Base-by-base conservation (phyloP, 2,888 invertebrate species). In the Tipula lateralis region DNA sequence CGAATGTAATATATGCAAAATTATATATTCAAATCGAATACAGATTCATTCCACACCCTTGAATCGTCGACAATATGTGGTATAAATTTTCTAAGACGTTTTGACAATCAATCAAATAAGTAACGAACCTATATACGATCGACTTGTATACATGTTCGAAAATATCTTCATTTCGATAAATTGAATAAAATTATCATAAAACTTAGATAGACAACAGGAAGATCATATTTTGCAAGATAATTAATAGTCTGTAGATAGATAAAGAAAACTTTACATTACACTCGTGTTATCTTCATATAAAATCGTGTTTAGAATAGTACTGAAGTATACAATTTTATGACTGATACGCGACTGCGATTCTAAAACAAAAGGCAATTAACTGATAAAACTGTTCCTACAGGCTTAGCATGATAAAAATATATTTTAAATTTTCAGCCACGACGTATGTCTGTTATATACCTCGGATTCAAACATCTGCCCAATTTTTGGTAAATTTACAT, bases 121-220 rank as follows among this genome's bases (percentile, higher is more conserved):
- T 7, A 19, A 16, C 19, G 16, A 44, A 44, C 16, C 44, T 16
- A 36, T 16, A 3, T 16, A 44, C 44, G 16, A 24, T 24, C 9
- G 1, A 24, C 19, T 9, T 16, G 6, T 16, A 44, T 16, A 44
- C n/a, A 44, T 5, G 66, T 66, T 24, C 12, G 24, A 66, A 24
- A 66, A 66, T 66, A 66, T 24, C 66, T 66, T 66, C 24, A 66
- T 66, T 66, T 19, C 24, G 66, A 66, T 66, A 66, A 66, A 66
- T 66, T 66, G 24, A 24, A 19, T 66, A 24, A 24, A 66, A 66
- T 66, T 66, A 66, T 12, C 66, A 66, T 66, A 66, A 66, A 66
- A 66, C 19, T 66, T 66, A 66, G 66, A 66, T 66, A 66, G 66
- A 66, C 19, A 66, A 66, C 66, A 66, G 66, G 66, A 66, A 66